Base-by-base conservation (phyloP, 2,113 vertebrate genomes). In the Microcebus murinus region DNA sequence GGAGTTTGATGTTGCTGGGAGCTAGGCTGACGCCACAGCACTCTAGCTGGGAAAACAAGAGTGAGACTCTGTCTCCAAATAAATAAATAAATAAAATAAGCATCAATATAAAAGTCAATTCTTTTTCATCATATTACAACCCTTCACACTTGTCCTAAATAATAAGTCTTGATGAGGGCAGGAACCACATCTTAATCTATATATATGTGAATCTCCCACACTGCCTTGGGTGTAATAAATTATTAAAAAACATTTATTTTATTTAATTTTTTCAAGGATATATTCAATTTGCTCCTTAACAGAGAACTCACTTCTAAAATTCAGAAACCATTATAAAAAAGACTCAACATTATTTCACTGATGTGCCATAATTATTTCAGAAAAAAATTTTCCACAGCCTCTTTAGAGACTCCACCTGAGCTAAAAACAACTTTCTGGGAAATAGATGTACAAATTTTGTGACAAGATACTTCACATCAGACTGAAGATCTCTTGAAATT, bases 371-470 rank as follows among this genome's bases (percentile, higher is more conserved):
- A 48, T 97, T 79, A 96, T 50, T 85, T 96, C 59, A 42, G 73
- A 80, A 79, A 94, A 71, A 84, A 87, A 63, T 31, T 59, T 65
- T 34, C 17, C 25, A 65, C 14, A 11, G 25, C 88, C n/a, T 92
- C 55, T 82, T 96, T 50, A 94, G n/a, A 67, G 10, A 90, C 20
- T 95, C 88, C 42, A 94, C 76, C 50, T 92, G 63, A 95, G 42
- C 85, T 77, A 84, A 94, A 97, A 97, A 90, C 70, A 97, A 96
- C 70, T 68, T 92, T 92, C 76, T 94, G 45, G 15, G 63, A 17
- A 71, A 92, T 2, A 82, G 48, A 59, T 65, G 68, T 6, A 90
- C 21, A 92, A n/a, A 87, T 74, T 96, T 42, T 57, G 27, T 97
- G 70, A 91, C 27, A 87, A 87, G 48, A 74, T 55, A 86, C 31